Conservation (phyloP, 2,888 invertebrate species). For the Pseudolycoriella hygida region DNA sequence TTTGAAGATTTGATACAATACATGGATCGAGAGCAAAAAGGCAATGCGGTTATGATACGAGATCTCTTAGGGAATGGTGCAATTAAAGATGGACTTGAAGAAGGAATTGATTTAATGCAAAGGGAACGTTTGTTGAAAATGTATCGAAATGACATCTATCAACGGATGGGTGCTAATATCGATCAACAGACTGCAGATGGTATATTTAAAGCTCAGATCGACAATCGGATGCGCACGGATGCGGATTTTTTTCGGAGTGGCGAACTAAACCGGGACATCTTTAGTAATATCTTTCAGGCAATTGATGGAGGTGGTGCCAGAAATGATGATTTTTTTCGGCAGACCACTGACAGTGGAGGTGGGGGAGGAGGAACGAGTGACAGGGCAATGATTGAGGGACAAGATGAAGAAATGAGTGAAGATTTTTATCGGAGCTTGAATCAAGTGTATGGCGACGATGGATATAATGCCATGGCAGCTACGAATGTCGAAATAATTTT, state of each 20-base stretch:
- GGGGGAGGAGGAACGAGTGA: background rate
- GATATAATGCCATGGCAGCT: constrained; percentile 17
- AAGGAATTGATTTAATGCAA: constrained; percentile 39
- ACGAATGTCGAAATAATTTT: constrained; percentile 11
- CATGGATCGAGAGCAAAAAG: constrained; percentile 1
- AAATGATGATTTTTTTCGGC: constrained; percentile 4
- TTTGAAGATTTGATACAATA: background rate
- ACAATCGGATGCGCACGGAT: constrained; percentile 11
- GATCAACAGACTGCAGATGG: constrained; percentile 10
- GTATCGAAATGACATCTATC: constrained; percentile 11
- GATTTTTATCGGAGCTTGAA: constrained; percentile 77
- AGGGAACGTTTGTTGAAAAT: constrained; percentile 17
- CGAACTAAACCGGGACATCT: constrained; percentile 15
- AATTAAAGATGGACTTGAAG: constrained; percentile 47
- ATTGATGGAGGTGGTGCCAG: background rate
- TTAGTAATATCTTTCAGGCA: constrained; percentile 12
- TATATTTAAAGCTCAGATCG: constrained; percentile 5
- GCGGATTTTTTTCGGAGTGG: constrained; percentile 18
- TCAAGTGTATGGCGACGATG: constrained; percentile 62
- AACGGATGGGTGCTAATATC: constrained; percentile 9
- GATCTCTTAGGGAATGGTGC: constrained; percentile 47
- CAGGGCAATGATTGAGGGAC: background rate
- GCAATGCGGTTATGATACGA: constrained; percentile 29
- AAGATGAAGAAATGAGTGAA: constrained; percentile 49
- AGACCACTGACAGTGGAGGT: background rate